These are phyloP conservation scores for Dicycla oo DNA, from an alignment of 2,888 invertebrate genomes.

Conservation along the genomic window DNA sequence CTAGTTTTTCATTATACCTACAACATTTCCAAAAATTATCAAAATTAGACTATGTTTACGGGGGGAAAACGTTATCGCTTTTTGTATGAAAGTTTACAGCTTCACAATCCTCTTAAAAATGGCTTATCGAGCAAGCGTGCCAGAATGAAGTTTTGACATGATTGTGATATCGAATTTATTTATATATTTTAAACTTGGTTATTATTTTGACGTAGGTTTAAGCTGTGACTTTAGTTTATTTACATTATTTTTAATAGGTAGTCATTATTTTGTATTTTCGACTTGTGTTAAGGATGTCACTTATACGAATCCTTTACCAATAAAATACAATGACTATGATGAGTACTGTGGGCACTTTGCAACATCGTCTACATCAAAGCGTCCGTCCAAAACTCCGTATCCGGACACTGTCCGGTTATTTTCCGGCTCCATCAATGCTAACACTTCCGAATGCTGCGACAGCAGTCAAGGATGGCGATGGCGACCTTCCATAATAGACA, in stretches of 20 bases:
- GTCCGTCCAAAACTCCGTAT: slow-evolving; percentile 15
- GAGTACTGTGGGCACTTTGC: slow-evolving; percentile 10
- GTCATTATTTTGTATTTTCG: background rate
- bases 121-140: background rate
- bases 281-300: no score
- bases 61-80: no score
- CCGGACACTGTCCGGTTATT: slow-evolving; percentile 15
- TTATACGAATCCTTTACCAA: background rate
- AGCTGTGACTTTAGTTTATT: background rate
- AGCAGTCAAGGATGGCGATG: slow-evolving; percentile 4
- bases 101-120: no score
- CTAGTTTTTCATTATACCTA: no score
- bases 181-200: background rate
- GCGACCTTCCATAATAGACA: slow-evolving; percentile 9
- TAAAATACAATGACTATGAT: background rate
- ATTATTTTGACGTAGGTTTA: background rate
- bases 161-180: background rate
- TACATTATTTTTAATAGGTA: background rate
- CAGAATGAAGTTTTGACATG: background rate
- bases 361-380: slow-evolving; percentile 13
- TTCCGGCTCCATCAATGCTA: slow-evolving; percentile 20
- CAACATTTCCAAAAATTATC: no score
- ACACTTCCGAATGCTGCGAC: slow-evolving; percentile 37
- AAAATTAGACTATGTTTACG: no score
- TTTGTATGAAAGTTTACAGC: no score